Conservation (phyloP, 1,140 invertebrate genomes). For the Pollicipes pollicipes region DNA sequence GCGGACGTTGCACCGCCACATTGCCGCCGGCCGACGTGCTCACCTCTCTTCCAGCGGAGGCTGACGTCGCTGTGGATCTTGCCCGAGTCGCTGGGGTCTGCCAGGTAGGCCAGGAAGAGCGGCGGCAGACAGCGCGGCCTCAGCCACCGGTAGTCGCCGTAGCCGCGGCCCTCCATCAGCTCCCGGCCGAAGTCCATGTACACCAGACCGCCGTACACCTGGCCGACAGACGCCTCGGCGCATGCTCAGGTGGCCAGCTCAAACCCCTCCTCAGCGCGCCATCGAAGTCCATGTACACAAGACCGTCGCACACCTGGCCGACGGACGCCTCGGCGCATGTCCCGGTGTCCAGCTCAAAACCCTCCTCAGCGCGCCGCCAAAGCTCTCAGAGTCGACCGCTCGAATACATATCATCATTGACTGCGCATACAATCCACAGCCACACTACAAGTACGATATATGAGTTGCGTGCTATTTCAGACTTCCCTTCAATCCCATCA, state of each 20-base stretch:
- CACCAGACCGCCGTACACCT: conserved; percentile 24
- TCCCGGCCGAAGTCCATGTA: conserved; percentile 23
- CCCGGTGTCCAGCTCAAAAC: conserved; percentile 3
- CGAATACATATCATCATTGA: too few relatives aligned
- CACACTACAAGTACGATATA: too few relatives aligned
- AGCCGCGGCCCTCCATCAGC: conserved; percentile 20
- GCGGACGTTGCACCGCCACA: too few relatives aligned
- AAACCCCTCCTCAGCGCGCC: conserved; percentile 18
- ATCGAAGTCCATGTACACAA: conserved; percentile 25
- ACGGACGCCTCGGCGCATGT: conserved; percentile 4
- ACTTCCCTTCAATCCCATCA: too few relatives aligned
- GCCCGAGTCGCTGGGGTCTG: conserved; percentile 23
- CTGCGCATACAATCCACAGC: too few relatives aligned
- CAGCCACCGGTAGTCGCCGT: conserved; percentile 21
- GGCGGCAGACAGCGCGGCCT: conserved; percentile 16
- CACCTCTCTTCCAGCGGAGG: conserved; percentile 15
- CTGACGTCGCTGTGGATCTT: conserved; percentile 23
- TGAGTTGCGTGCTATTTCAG: too few relatives aligned
- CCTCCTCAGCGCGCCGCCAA: conserved; percentile 20
- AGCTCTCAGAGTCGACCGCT: conserved; percentile 12
- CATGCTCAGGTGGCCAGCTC: conserved; percentile 4
- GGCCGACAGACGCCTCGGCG: conserved; percentile 7
- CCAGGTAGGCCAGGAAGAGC: conserved; percentile 22
- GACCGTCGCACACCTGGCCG: conserved; percentile 23
- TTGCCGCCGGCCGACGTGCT: too few relatives aligned